Evolutionary conservation across 2,113 vertebrate species (phyloP).

Genomic region (Catharus fuscescens): DNA sequence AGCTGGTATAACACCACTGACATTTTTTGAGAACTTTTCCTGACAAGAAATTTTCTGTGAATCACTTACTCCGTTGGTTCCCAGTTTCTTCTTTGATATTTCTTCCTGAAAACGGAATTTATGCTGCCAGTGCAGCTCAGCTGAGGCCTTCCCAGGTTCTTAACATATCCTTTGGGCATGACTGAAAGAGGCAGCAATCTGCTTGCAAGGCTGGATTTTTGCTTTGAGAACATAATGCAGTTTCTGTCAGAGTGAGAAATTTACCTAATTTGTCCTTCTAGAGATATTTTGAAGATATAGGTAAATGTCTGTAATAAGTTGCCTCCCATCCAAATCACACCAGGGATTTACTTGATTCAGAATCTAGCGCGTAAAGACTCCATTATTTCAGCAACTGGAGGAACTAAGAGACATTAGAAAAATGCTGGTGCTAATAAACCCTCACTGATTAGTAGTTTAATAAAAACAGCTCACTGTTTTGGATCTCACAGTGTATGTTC

Average conservation of each 20-base stretch:
- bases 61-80: not conserved
- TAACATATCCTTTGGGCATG: not conserved
- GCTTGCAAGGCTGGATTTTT: not conserved
- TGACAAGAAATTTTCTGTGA: not conserved
- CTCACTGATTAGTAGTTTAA: not conserved
- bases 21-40: not conserved
- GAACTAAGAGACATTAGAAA: not conserved
- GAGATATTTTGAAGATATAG: not conserved
- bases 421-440: not conserved
- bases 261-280: not conserved
- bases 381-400: not conserved
- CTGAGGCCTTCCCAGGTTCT: not conserved
- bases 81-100: not conserved
- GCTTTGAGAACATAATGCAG: not conserved
- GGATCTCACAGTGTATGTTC: not conserved
- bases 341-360: not conserved
- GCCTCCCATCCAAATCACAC: not conserved
- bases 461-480: not conserved
- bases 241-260: not conserved
- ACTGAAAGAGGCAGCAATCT: not conserved
- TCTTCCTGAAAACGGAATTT: conserved; percentile 6
- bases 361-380: not conserved
- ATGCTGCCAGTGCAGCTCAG: not conserved
- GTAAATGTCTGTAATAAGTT: not conserved
- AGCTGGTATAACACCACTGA: not conserved